These are phyloP conservation scores for Smittia sp. DNA, from an alignment of 2,888 invertebrate species.

Conservation along the genomic window DNA sequence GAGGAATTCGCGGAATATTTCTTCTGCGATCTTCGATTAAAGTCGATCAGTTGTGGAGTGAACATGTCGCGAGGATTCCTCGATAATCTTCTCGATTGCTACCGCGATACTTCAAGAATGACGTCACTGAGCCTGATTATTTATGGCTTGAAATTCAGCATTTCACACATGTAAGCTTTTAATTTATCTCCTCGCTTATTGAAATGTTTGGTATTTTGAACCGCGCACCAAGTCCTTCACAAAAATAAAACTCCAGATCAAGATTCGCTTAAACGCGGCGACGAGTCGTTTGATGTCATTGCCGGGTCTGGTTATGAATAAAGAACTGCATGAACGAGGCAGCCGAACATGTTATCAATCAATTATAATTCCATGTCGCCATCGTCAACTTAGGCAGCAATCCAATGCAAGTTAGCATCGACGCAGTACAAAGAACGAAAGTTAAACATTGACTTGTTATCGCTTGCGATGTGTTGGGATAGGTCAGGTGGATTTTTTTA, in stretches of 20 bases:
- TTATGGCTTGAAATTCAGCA: background rate
- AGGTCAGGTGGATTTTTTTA: conserved; percentile 6
- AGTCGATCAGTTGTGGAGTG: no score
- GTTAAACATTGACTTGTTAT: conserved; percentile 3
- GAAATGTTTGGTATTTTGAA: conserved; percentile 7
- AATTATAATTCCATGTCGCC: background rate
- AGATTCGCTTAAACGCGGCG: background rate
- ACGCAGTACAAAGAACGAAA: background rate
- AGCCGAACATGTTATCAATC: background rate
- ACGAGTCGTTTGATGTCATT: background rate
- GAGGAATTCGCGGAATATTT: no score
- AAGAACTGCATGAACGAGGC: background rate
- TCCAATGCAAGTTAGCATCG: background rate
- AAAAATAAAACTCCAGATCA: background rate
- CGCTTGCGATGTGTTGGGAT: background rate
- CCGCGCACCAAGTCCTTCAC: background rate
- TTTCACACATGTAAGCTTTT: background rate
- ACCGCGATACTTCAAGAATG: background rate
- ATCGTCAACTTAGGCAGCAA: no score
- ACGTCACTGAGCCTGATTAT: background rate
- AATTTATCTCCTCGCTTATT: background rate
- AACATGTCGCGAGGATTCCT: no score
- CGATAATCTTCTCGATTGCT: background rate
- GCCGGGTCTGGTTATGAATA: conserved; percentile 3
- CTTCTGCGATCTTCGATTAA: no score